A percentile compares a stretch with the other conserved stretches of the same genome.
These are phyloP conservation scores for Campopleginae sp. DNA, from an alignment of 2,888 invertebrate species.

Conservation along the genomic window DNA sequence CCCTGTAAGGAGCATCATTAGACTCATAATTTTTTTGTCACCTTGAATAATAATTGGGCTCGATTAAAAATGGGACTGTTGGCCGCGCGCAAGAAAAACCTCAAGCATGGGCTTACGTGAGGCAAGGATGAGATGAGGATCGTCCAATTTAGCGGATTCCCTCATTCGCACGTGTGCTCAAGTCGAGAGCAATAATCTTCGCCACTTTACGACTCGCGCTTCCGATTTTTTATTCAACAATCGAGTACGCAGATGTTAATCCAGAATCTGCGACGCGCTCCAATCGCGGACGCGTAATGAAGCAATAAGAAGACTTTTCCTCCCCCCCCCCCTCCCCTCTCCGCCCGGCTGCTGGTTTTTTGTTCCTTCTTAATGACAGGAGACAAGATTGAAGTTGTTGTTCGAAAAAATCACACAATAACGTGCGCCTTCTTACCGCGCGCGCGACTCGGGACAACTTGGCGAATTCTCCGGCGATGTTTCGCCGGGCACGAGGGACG, in stretches of 20 bases:
- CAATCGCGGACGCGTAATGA: slow-evolving; percentile 33
- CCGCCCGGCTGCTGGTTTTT: not conserved
- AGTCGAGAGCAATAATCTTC: slow-evolving; percentile 50
- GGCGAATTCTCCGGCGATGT: slow-evolving; percentile 41
- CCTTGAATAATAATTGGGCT: slow-evolving; percentile 14
- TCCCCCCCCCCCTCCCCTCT: not conserved
- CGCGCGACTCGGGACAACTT: slow-evolving; percentile 5
- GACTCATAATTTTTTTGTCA: slow-evolving; percentile 29
- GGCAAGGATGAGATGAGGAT: not conserved
- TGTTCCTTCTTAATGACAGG: not conserved
- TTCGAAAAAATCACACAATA: slow-evolving; percentile 62
- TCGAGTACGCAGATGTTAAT: not conserved
- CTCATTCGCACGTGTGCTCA: slow-evolving; percentile 5
- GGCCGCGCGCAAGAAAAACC: not conserved
- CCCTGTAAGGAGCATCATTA: not conserved
- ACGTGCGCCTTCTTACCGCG: slow-evolving; percentile 50
- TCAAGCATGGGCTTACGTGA: not conserved
- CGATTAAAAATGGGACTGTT: not conserved
- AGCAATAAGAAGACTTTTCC: slow-evolving; percentile 31
- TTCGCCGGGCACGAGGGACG: slow-evolving; percentile 22
- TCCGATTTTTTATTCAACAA: slow-evolving; percentile 34
- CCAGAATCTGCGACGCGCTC: slow-evolving; percentile 10
- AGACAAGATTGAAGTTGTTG: slow-evolving; percentile 9
- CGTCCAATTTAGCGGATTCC: slow-evolving; percentile 57
- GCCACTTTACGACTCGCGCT: slow-evolving; percentile 45